These are phyloP conservation scores for Pardosa pseudoannulata DNA, from an alignment of 2,888 invertebrate genomes.

Conservation along the genomic window DNA sequence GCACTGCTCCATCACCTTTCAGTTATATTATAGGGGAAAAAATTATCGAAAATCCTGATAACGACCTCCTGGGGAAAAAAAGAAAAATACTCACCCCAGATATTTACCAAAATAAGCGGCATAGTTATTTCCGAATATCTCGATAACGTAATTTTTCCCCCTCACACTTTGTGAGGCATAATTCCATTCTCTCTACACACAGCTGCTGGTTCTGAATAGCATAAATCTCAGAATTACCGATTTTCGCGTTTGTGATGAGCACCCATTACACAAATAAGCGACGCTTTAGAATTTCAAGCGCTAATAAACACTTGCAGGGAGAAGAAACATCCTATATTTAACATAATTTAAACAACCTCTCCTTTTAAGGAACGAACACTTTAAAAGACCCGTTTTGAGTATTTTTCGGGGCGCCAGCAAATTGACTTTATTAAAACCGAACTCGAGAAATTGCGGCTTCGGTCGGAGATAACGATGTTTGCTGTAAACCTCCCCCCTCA, in stretches of 20 bases:
- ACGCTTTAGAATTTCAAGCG: slow-evolving; percentile 29
- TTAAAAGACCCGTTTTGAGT: slow-evolving; percentile 18
- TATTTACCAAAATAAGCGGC: slow-evolving; percentile 41
- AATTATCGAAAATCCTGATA: background rate
- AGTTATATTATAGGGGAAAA: too few relatives aligned
- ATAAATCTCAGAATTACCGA: slow-evolving; percentile 32
- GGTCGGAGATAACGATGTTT: slow-evolving; percentile 47
- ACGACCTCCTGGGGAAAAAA: background rate
- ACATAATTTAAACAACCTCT: slow-evolving; percentile 53
- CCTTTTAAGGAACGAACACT: slow-evolving; percentile 36
- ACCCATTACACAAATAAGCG: slow-evolving; percentile 41
- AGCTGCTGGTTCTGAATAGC: slow-evolving; percentile 16
- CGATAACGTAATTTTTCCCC: slow-evolving; percentile 29
- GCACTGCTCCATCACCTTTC: too few relatives aligned
- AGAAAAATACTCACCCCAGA: background rate
- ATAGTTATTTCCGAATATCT: slow-evolving; percentile 53
- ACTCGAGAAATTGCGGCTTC: slow-evolving; percentile 42
- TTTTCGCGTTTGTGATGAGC: slow-evolving; percentile 23
- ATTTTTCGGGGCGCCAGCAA: slow-evolving; percentile 17
- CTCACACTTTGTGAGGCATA: slow-evolving; percentile 16
- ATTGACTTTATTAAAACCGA: slow-evolving; percentile 30
- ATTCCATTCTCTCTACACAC: slow-evolving; percentile 12
- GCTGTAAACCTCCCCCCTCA: background rate
- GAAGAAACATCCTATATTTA: slow-evolving; percentile 51
- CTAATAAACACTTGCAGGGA: slow-evolving; percentile 28